Conservation (phyloP, 2,888 invertebrate genomes). For the Lissonota sp. region DNA sequence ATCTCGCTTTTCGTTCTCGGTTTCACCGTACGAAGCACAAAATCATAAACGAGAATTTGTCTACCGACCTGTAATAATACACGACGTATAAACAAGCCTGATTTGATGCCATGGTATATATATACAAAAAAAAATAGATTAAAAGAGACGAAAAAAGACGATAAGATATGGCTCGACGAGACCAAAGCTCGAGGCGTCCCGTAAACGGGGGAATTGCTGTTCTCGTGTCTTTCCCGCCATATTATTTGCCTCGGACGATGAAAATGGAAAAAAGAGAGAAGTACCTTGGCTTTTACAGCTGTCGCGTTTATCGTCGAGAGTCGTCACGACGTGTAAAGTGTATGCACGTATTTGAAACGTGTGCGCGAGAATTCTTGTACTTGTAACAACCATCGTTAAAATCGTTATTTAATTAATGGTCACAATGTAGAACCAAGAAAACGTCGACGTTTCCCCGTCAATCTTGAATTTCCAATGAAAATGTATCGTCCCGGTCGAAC, state of each 20-base stretch:
- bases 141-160: conserved; percentile 13
- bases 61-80: conserved; percentile 42
- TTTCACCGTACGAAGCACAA: conserved; percentile 18
- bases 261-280: not conserved
- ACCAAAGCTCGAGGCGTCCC: conserved; percentile 40
- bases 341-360: too few species aligned
- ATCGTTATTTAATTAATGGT: too few species aligned
- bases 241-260: not conserved
- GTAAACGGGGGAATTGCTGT: not conserved
- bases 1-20: conserved; percentile 21
- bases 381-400: too few species aligned
- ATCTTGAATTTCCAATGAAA: too few species aligned
- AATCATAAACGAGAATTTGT: conserved; percentile 46
- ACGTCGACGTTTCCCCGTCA: too few species aligned
- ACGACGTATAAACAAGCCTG: conserved; percentile 16
- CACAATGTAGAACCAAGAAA: too few species aligned
- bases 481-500: not conserved
- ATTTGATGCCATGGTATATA: conserved; percentile 18
- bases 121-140: not conserved
- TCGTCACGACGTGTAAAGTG: too few species aligned
- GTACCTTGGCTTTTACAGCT: not conserved
- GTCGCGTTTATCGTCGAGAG: too few species aligned
- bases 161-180: conserved; percentile 53
- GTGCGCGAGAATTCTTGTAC: too few species aligned
- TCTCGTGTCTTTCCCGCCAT: conserved; percentile 16